Evolutionary conservation across 2,113 vertebrate genomes (phyloP), one percentile per base, ranked within the genome.

Genomic region (Vulpes lagopus): DNA sequence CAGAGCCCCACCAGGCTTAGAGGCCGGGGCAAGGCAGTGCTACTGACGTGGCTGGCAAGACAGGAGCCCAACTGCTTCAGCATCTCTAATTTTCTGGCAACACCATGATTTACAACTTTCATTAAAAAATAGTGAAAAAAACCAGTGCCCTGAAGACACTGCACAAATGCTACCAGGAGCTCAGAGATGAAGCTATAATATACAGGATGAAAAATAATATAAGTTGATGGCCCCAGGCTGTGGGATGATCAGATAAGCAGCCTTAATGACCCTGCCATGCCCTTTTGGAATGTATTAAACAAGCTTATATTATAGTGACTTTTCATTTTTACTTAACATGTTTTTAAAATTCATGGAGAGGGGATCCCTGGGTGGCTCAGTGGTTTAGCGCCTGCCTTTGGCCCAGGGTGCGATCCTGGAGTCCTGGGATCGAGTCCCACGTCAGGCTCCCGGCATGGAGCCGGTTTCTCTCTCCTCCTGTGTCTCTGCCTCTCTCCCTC

Each of bases 81-180:
- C 51, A 76, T 15, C 64, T 93, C 79, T 78, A 49, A 92, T 71
- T 96, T 97, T 69, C 32, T 82, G 74, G n/a, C 60, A 83, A 73
- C 20, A 91, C 11, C 83, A 55, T 88, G 6, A 93, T 80, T 78
- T 69, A 80, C 4, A 10, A 79, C 15, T 71, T 94, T 17, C 17
- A 8, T 76, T 14, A 64, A 87, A 73, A 76, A 49, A 64, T 5
- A 49, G 51, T 71, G 7, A 88, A 23, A 83, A 74, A 67, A 74
- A 80, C 16, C 69, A 92, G 73, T 65, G 49, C 8, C 15, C 51
- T 65, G 25, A 0, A 23, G 23, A 92, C 8, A 64, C 6, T 65
- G 57, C 35, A 81, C 23, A 60, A 81, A 76, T 14, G 79, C 65
- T 89, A 69, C 19, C 53, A 91, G 83, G 35, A 89, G 32, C 15